phyloP scores from a whole-genome alignment of 2,888 invertebrate genomes.

The Dolichomitus sp. region DNA sequence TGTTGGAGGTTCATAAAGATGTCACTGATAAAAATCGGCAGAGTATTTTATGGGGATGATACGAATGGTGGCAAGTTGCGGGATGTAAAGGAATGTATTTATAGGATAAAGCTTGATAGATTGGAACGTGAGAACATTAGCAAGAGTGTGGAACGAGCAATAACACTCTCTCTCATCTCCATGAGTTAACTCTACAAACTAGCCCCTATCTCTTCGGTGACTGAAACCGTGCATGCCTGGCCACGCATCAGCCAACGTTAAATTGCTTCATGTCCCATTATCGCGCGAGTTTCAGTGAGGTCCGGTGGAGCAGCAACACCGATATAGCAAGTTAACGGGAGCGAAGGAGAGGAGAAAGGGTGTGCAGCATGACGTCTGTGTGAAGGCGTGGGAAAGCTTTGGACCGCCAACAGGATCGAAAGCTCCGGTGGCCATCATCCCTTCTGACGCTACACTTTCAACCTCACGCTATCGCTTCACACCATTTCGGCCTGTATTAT shows the following conservation, averaged over 20 bases:
- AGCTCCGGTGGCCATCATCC: slow-evolving; percentile 13
- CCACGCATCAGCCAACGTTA: slow-evolving; percentile 48
- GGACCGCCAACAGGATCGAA: neutral
- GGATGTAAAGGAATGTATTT: neutral
- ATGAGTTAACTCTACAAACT: slow-evolving; percentile 20
- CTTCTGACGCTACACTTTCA: slow-evolving; percentile 7
- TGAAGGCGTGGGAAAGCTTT: slow-evolving; percentile 7
- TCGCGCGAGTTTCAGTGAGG: slow-evolving; percentile 41
- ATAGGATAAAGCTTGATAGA: neutral
- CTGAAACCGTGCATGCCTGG: slow-evolving; percentile 14
- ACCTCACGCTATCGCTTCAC: slow-evolving; percentile 29
- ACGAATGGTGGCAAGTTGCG: no score
- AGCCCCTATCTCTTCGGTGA: slow-evolving; percentile 22
- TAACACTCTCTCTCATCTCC: neutral
- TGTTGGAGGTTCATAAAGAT: no score
- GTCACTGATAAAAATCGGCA: no score
- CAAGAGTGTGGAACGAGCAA: neutral
- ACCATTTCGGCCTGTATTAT: slow-evolving; percentile 41
- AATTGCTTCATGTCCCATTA: slow-evolving; percentile 48
- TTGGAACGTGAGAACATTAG: neutral
- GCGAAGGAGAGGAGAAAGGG: slow-evolving; percentile 19
- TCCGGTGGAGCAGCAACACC: slow-evolving; percentile 2
- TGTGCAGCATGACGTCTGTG: slow-evolving; percentile 7
- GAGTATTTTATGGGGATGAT: no score
- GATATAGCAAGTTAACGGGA: slow-evolving; percentile 7